Evolutionary conservation across 2,113 vertebrate genomes (phyloP).

Genomic region (Menidia beryllina): DNA sequence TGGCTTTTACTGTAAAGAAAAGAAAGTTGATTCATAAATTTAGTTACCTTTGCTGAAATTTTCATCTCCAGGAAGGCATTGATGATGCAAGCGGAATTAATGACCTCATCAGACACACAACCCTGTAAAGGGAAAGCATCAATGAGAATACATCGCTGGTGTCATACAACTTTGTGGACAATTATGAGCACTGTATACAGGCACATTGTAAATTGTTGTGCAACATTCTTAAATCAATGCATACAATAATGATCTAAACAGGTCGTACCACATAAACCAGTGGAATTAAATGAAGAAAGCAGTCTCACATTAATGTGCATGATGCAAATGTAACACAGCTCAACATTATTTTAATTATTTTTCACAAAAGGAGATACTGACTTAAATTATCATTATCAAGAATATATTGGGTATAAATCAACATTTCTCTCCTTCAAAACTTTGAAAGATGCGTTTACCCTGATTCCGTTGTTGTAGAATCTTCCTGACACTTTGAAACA

Average conservation of each 20-base stretch:
- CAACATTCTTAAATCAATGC: too few relatives aligned
- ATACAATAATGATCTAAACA: too few relatives aligned
- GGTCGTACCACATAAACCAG: too few relatives aligned
- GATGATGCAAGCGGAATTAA: conserved; percentile 83
- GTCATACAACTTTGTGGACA: too few relatives aligned
- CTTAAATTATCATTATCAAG: too few relatives aligned
- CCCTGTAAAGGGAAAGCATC: conserved; percentile 72
- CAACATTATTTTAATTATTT: background rate
- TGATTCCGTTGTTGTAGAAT: conserved; percentile 84
- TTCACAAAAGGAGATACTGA: background rate
- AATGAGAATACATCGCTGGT: background rate
- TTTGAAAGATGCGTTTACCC: too few relatives aligned
- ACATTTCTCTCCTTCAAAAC: too few relatives aligned
- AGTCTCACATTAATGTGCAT: too few relatives aligned
- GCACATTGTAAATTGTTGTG: background rate
- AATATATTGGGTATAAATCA: too few relatives aligned
- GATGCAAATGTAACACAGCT: too few relatives aligned
- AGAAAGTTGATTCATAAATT: background rate
- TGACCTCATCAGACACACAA: conserved; percentile 82
- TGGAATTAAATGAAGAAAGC: too few relatives aligned
- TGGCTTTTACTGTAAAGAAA: background rate
- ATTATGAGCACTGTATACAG: background rate
- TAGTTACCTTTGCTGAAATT: conserved; percentile 62
- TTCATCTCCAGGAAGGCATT: conserved; percentile 80
- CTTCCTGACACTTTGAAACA: conserved; percentile 82